Evolutionary conservation across 2,113 vertebrate genomes (phyloP).

Genomic region (Fulica atra): DNA sequence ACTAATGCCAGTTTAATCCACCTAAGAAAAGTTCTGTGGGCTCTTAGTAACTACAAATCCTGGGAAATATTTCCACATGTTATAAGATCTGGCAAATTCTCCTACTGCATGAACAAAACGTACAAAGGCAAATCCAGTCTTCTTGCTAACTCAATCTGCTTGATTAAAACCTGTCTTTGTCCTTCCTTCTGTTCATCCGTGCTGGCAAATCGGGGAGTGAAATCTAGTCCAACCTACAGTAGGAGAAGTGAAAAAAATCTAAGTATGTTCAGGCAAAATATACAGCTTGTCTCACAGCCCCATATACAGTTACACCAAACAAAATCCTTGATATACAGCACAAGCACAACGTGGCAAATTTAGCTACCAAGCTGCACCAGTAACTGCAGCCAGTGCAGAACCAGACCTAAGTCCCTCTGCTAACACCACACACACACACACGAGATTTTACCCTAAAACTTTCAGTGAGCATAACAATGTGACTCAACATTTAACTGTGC

Average conservation of each 20-base stretch:
- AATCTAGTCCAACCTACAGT: slow-evolving; percentile 92
- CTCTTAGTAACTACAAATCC: neutral
- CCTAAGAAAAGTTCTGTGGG: neutral
- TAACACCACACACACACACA: neutral
- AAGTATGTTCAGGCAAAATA: neutral
- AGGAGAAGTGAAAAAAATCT: neutral
- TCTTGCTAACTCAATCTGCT: slow-evolving; percentile 88
- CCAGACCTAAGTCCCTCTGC: neutral
- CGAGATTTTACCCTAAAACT: neutral
- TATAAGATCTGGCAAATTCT: neutral
- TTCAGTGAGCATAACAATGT: neutral
- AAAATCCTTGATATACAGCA: neutral
- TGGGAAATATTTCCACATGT: neutral
- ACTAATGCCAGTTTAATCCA: neutral
- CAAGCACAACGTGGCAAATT: neutral
- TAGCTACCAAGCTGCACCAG: neutral
- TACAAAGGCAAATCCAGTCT: slow-evolving; percentile 91
- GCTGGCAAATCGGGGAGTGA: slow-evolving; percentile 88
- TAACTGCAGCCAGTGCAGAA: neutral
- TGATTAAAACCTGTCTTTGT: slow-evolving; percentile 90
- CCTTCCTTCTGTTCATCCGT: slow-evolving; percentile 84
- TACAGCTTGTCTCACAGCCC: neutral
- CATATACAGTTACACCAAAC: neutral
- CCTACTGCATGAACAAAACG: slow-evolving; percentile 52
- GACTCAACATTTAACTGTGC: neutral